These are phyloP conservation scores for Procambarus virginalis DNA, from an alignment of 1,140 invertebrate genomes.

Conservation along the genomic window DNA sequence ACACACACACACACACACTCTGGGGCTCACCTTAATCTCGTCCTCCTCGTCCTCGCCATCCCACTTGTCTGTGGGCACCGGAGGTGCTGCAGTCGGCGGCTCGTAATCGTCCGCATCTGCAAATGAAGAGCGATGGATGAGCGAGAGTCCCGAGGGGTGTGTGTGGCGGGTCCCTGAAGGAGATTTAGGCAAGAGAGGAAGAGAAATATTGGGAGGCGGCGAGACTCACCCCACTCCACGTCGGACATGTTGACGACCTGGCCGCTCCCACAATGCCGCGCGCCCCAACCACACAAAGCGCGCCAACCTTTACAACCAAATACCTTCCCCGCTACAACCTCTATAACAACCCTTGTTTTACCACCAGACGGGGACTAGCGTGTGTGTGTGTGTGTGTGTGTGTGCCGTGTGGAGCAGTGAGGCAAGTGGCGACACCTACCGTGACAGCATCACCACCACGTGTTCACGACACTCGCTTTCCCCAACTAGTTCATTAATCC, in stretches of 20 bases:
- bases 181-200: not conserved
- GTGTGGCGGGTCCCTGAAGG: too few species aligned
- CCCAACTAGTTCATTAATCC: too few species aligned
- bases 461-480: too few species aligned
- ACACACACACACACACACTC: too few species aligned
- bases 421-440: too few species aligned
- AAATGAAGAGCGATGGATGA: not conserved
- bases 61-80: conserved; percentile 27
- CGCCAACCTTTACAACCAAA: not conserved
- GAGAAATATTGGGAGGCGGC: not conserved
- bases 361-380: too few species aligned
- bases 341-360: too few species aligned
- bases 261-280: not conserved
- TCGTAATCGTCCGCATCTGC: conserved; percentile 20
- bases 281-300: not conserved
- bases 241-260: conserved; percentile 30
- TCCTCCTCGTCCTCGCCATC: conserved; percentile 24
- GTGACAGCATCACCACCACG: too few species aligned
- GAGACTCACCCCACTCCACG: conserved; percentile 27
- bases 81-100: not conserved
- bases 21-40: conserved; percentile 11
- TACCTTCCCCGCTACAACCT: not conserved
- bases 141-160: too few species aligned
- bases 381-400: too few species aligned
- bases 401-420: too few species aligned